A percentile compares a stretch with the other conserved stretches of the same genome.
phyloP scores from a whole-genome alignment of 1,140 invertebrate species.

The Eupeodes corollae region DNA sequence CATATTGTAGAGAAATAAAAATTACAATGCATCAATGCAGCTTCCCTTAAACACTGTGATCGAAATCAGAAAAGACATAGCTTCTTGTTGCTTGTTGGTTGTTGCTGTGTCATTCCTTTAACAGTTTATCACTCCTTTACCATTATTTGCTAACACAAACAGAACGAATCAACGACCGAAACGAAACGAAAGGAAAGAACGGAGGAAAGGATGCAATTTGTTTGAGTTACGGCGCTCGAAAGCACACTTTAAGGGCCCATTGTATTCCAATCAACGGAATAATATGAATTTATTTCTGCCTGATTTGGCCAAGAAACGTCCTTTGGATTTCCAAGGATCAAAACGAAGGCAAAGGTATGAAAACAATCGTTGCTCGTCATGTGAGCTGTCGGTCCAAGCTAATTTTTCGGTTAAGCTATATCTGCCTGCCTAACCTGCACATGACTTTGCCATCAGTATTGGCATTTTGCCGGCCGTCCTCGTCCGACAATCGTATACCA shows the following conservation, averaged over 20 bases:
- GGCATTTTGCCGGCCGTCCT: too few species aligned
- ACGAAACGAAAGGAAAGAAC: slow-evolving; percentile 3
- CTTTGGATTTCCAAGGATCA: slow-evolving; percentile 15
- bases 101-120: too few species aligned
- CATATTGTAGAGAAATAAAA: too few species aligned
- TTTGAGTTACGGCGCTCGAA: slow-evolving; percentile 39
- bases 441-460: not conserved
- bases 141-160: too few species aligned
- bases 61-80: too few species aligned
- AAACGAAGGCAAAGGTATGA: too few species aligned
- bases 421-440: not conserved
- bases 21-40: too few species aligned
- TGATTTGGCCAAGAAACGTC: slow-evolving; percentile 9
- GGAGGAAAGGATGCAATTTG: slow-evolving; percentile 27
- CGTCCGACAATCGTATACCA: too few species aligned
- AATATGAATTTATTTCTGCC: slow-evolving; percentile 1
- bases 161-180: too few species aligned
- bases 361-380: slow-evolving; percentile 9
- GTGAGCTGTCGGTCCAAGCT: slow-evolving; percentile 16
- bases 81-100: too few species aligned
- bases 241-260: slow-evolving; percentile 39
- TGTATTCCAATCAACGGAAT: slow-evolving; percentile 35
- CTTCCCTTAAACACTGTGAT: too few species aligned
- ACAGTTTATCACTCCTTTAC: too few species aligned
- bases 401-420: slow-evolving; percentile 12